phyloP scores from a whole-genome alignment of 2,113 vertebrate genomes.

The Sceloporus tristichus region DNA sequence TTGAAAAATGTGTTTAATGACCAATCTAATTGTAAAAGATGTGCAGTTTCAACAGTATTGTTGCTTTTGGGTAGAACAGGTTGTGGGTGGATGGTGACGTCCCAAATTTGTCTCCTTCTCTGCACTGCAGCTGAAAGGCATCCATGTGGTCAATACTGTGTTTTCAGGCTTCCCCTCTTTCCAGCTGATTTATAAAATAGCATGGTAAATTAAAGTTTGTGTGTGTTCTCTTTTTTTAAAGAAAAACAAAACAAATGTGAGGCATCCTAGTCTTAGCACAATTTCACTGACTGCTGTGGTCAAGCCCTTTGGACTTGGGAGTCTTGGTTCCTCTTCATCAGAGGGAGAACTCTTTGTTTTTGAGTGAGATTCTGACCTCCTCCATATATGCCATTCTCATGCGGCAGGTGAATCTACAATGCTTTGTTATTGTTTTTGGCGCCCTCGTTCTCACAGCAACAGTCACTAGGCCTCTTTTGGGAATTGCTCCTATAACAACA shows the following conservation, averaged over 20 bases:
- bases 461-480: neutral
- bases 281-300: no score
- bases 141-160: neutral
- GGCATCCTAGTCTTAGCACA: no score
- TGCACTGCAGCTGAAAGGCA: neutral
- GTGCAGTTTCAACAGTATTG: neutral
- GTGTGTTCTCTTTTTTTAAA: neutral
- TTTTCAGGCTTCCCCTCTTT: neutral
- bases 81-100: no score
- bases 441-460: neutral
- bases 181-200: neutral
- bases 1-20: neutral
- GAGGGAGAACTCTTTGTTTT: neutral
- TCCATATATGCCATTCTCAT: neutral
- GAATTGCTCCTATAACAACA: neutral
- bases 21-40: neutral
- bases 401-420: neutral
- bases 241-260: neutral
- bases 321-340: neutral
- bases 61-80: neutral
- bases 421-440: neutral
- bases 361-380: neutral
- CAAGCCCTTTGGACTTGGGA: no score
- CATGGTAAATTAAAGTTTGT: neutral
- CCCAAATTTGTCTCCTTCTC: no score